These are phyloP conservation scores for Lucifuga dentata DNA, from an alignment of 2,113 vertebrate species.

Conservation along the genomic window DNA sequence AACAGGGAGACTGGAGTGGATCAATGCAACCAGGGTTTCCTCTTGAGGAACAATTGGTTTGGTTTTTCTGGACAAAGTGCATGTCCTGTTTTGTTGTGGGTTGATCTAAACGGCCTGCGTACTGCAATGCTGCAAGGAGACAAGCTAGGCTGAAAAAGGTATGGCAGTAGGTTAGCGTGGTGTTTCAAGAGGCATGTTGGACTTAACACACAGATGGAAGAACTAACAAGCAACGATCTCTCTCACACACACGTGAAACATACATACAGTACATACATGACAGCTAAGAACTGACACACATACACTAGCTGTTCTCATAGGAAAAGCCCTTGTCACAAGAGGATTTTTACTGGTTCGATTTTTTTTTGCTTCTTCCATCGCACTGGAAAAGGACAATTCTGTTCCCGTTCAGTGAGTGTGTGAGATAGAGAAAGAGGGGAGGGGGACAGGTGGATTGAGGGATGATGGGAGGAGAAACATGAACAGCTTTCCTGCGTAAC, in stretches of 20 bases:
- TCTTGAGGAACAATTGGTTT: conserved; percentile 63
- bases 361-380: conserved; percentile 35
- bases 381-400: conserved; percentile 33
- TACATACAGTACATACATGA: conserved; percentile 8
- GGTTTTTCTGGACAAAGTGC: conserved; percentile 49
- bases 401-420: conserved; percentile 13
- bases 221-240: conserved; percentile 18
- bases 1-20: conserved; percentile 58
- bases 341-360: conserved; percentile 41
- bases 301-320: conserved; percentile 2
- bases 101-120: conserved; percentile 38
- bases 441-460: conserved; percentile 39
- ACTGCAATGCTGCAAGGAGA: conserved; percentile 5
- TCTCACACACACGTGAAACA: neutral
- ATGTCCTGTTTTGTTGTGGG: conserved; percentile 39
- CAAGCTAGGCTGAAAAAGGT: neutral
- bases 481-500: conserved; percentile 54
- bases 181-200: conserved; percentile 3
- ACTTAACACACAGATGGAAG: neutral
- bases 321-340: conserved; percentile 23
- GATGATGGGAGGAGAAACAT: conserved; percentile 26
- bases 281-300: conserved; percentile 7
- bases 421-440: conserved; percentile 13
- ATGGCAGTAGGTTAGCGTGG: neutral
- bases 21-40: conserved; percentile 71